Percentiles rank a stretch among this genome's conserved stretches.
phyloP scores from a whole-genome alignment of 2,113 vertebrate genomes.

The Trachemys scripta region DNA sequence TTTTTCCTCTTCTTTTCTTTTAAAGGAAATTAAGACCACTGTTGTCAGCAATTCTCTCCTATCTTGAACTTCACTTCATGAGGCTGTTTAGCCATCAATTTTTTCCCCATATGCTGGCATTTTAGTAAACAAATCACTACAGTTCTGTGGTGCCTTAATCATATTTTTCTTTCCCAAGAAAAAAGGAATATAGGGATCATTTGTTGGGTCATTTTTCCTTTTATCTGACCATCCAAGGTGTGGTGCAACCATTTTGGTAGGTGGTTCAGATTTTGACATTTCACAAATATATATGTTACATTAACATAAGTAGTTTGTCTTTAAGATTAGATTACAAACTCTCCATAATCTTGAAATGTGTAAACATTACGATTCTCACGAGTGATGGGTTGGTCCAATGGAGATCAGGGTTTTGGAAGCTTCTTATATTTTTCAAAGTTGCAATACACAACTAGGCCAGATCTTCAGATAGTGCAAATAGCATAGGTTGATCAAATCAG shows the following conservation, averaged over 20 bases:
- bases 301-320: too few relatives aligned
- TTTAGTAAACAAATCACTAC: background rate
- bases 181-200: background rate
- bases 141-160: background rate
- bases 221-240: background rate
- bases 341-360: background rate
- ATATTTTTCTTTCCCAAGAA: background rate
- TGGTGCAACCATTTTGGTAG: background rate
- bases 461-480: background rate
- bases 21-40: slow-evolving; percentile 53
- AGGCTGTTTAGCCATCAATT: slow-evolving; percentile 27
- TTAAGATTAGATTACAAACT: background rate
- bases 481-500: background rate
- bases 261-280: background rate
- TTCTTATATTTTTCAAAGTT: background rate
- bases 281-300: background rate
- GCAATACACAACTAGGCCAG: background rate
- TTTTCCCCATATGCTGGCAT: slow-evolving; percentile 15
- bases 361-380: background rate
- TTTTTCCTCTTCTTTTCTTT: slow-evolving; percentile 41
- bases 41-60: slow-evolving; percentile 39
- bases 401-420: background rate
- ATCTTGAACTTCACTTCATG: slow-evolving; percentile 46
- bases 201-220: background rate
- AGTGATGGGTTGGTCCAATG: background rate